Evolutionary conservation across 2,888 invertebrate genomes (phyloP).

Genomic region (Apodemia zela): DNA sequence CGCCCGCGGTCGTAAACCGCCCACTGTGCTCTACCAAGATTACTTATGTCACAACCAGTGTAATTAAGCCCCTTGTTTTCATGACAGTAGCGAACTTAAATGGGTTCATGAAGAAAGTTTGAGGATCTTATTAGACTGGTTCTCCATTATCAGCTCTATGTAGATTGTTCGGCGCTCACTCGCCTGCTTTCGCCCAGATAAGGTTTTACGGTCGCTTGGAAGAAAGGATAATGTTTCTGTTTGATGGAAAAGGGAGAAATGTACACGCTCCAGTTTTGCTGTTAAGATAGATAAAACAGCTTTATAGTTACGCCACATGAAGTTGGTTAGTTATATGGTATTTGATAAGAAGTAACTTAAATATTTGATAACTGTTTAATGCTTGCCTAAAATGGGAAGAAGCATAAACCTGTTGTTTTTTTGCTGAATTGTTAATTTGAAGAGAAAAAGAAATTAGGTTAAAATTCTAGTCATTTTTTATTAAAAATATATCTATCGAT

Average conservation of each 20-base stretch:
- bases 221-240: slow-evolving; percentile 77
- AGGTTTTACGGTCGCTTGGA: slow-evolving; percentile 68
- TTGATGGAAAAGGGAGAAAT: slow-evolving; percentile 66
- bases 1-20: slow-evolving; percentile 73
- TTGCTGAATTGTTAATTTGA: background rate
- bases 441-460: too few species aligned
- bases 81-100: slow-evolving; percentile 46
- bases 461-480: too few species aligned
- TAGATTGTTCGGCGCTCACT: slow-evolving; percentile 68
- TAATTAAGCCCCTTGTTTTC: slow-evolving; percentile 55
- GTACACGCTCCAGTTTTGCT: slow-evolving; percentile 54
- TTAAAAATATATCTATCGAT: too few species aligned
- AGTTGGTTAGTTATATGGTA: slow-evolving; percentile 16
- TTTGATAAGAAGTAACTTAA: slow-evolving; percentile 8
- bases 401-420: background rate
- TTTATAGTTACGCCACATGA: slow-evolving; percentile 39
- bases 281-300: slow-evolving; percentile 58
- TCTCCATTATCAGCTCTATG: slow-evolving; percentile 76
- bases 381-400: background rate
- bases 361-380: background rate
- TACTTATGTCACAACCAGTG: slow-evolving; percentile 66
- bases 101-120: slow-evolving; percentile 41
- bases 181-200: slow-evolving; percentile 71
- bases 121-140: slow-evolving; percentile 48
- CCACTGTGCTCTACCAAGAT: slow-evolving; percentile 74